Conservation (phyloP, 1,140 invertebrate species). For the Drosophila littoralis region DNA sequence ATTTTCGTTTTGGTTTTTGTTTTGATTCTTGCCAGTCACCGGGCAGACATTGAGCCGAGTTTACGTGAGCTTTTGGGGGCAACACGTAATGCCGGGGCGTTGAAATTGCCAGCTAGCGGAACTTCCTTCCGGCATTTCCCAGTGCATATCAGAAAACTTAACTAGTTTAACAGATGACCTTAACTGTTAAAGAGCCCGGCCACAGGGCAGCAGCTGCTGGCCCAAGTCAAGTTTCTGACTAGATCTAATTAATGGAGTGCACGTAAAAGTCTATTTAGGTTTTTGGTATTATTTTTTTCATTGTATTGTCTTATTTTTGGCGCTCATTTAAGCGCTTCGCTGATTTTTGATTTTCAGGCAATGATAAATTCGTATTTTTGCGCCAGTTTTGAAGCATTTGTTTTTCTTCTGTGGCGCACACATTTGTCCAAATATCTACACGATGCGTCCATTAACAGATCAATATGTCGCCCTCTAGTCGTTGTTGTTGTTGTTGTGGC, state of each 20-base stretch:
- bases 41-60: slow-evolving; percentile 49
- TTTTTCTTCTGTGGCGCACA: slow-evolving; percentile 28
- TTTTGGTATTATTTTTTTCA: slow-evolving; percentile 34
- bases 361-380: slow-evolving; percentile 66
- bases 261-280: slow-evolving; percentile 61
- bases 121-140: slow-evolving; percentile 76
- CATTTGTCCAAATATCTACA: slow-evolving; percentile 56
- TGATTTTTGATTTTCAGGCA: slow-evolving; percentile 60
- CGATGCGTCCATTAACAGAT: slow-evolving; percentile 71
- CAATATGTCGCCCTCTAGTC: slow-evolving; percentile 68
- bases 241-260: slow-evolving; percentile 71
- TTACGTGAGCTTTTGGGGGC: slow-evolving; percentile 31
- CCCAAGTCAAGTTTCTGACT: slow-evolving; percentile 19
- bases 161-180: slow-evolving; percentile 54
- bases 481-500: slow-evolving; percentile 21
- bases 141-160: slow-evolving; percentile 26
- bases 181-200: slow-evolving; percentile 59
- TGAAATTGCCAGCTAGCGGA: slow-evolving; percentile 52
- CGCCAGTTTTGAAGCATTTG: slow-evolving; percentile 47
- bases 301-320: slow-evolving; percentile 38
- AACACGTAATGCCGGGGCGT: slow-evolving; percentile 22
- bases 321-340: slow-evolving; percentile 75
- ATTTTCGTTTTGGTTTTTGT: slow-evolving; percentile 19
- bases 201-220: slow-evolving; percentile 48
- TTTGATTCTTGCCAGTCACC: slow-evolving; percentile 16